Evolutionary conservation across 2,797 vertebrate genomes (phyloP).

Genomic region (Otolemur crassicaudatus): DNA sequence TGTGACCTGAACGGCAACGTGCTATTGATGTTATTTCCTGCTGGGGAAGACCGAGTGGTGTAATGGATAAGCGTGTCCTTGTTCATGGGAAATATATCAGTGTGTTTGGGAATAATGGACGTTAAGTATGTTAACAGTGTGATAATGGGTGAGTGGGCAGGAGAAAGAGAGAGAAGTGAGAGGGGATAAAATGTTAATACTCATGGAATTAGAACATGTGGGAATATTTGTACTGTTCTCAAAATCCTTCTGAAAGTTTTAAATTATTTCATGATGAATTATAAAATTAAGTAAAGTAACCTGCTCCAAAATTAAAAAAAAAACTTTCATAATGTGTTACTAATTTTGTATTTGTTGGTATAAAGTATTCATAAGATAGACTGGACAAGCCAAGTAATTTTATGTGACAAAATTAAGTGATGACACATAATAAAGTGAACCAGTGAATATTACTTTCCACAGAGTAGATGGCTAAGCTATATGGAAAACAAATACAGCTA

Average conservation of each 20-base stretch:
- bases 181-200: neutral
- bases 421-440: constrained; percentile 18
- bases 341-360: neutral
- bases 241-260: constrained; percentile 3
- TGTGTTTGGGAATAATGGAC: neutral
- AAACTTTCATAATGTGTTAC: neutral
- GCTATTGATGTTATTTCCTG: neutral
- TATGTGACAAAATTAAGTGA: constrained; percentile 3
- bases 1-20: neutral
- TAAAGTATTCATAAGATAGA: neutral
- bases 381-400: neutral
- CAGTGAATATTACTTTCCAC: neutral
- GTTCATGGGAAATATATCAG: neutral
- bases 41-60: neutral
- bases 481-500: neutral
- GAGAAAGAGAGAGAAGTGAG: neutral
- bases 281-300: neutral
- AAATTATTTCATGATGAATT: constrained; percentile 34
- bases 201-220: neutral
- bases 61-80: neutral
- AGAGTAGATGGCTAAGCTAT: neutral
- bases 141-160: neutral
- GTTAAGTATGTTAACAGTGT: neutral
- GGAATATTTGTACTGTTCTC: neutral
- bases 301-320: neutral